These are phyloP conservation scores for Cinara cedri DNA, from an alignment of 2,888 invertebrate genomes.

Conservation along the genomic window DNA sequence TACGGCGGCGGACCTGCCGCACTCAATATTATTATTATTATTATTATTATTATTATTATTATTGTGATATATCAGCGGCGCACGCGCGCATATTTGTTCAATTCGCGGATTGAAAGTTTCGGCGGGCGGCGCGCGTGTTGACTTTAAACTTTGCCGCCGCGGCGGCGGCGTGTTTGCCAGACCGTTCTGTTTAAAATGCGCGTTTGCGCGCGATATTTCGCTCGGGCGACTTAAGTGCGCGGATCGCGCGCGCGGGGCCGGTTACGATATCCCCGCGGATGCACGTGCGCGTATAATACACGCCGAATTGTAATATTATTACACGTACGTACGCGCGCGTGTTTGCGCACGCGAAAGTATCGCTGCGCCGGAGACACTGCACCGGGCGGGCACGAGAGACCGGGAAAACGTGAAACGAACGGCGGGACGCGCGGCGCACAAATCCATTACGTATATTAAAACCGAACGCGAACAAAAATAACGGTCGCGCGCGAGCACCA, in stretches of 20 bases:
- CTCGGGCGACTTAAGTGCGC: conserved; percentile 6
- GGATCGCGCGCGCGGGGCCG: neutral
- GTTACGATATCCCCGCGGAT: conserved; percentile 5
- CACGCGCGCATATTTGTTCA: conserved; percentile 12
- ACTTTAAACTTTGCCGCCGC: conserved; percentile 48
- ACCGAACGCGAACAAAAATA: too few species aligned
- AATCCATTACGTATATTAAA: conserved; percentile 47
- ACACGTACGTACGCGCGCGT: too few species aligned
- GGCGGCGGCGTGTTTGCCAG: conserved; percentile 33
- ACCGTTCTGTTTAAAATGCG: conserved; percentile 32
- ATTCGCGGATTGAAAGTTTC: conserved; percentile 54
- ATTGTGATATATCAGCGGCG: too few species aligned
- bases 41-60: too few species aligned
- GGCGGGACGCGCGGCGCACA: neutral
- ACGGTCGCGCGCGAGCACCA: neutral
- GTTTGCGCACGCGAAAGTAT: neutral
- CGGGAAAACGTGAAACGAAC: neutral
- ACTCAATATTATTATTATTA: too few species aligned
- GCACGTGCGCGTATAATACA: neutral
- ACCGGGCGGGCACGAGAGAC: neutral
- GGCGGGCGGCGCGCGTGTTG: conserved; percentile 28
- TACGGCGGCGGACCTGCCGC: neutral
- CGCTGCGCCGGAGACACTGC: neutral
- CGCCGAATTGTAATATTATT: too few species aligned
- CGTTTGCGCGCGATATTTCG: conserved; percentile 9